Base-by-base conservation (phyloP, 2,113 vertebrate species). In the Hyla sarda region DNA sequence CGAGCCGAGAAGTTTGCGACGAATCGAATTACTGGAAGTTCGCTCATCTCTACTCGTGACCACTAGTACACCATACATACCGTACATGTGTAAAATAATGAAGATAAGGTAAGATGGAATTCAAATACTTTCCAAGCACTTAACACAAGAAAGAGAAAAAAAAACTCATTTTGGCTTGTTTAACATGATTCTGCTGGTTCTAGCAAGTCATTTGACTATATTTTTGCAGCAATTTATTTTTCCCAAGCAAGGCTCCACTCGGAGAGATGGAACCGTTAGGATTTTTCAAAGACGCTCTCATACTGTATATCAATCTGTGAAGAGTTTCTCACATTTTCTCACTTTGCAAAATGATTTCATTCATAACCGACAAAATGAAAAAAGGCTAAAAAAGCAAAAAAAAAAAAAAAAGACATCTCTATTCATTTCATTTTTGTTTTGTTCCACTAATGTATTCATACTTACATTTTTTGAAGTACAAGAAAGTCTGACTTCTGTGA, bases 191-290 rank as follows among this genome's bases (percentile, higher is more conserved):
- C 41, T 62, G 37, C 56, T 47, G 37, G 78, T 28, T 45, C 21
- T 47, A 37, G 56, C 56, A 81, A 62, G 56, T 81, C 78, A 81
- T 65, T 81, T 81, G 56, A 81, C 78, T 81, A 62, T 81, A 62
- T 65, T 45, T 81, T 80, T 81, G 41, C 78, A 81, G 56, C 78
- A 81, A 81, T 65, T 81, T 81, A 65, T 81, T 81, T 81, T 37
- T 65, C 45, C 37, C 37, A 81, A 47, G 37, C 41, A 47, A 81
- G 25, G 50, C 17, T 77, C 74, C 74, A 21, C 54, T 77, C 48
- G 10, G 48, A 32, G 74, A 77, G 74, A 77, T 32, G 48, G 74
- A 54, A 52, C 25, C 54, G 48, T 77, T 77, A 52, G 25, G 16
- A 77, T 54, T 77, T 77, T 52, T 76, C 74, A 76, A 76, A 76